A percentile compares a stretch with the other conserved stretches of the same genome.
Conservation (phyloP, 2,797 vertebrate genomes). For the Myripristis jacobus region DNA sequence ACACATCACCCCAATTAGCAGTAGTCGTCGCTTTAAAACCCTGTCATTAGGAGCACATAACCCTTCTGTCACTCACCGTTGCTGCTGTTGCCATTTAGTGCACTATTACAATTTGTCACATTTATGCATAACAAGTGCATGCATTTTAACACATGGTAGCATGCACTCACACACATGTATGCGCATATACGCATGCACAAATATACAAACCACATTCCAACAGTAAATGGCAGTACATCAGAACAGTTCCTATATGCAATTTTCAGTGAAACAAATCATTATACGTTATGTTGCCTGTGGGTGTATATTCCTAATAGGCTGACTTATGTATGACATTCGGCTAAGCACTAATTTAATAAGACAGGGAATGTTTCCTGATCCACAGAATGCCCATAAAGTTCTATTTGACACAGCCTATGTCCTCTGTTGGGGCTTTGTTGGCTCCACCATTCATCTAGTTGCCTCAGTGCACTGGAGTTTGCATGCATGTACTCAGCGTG, state of each 20-base stretch:
- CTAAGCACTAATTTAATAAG: constrained; percentile 49
- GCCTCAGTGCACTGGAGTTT: too few species aligned
- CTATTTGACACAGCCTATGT: too few species aligned
- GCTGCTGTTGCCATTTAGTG: constrained; percentile 50
- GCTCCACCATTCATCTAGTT: too few species aligned
- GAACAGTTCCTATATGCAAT: constrained; percentile 44
- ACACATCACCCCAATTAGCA: constrained; percentile 82
- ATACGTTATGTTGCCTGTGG: constrained; percentile 30
- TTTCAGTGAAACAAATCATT: constrained; percentile 48
- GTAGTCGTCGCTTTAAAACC: constrained; percentile 75
- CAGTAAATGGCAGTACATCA: constrained; percentile 23
- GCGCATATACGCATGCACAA: neutral
- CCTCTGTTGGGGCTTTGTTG: too few species aligned
- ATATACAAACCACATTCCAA: neutral
- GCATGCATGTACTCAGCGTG: too few species aligned
- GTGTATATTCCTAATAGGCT: constrained; percentile 52
- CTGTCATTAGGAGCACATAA: constrained; percentile 76
- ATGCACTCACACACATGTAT: neutral
- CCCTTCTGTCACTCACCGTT: constrained; percentile 73
- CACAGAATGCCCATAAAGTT: constrained; percentile 17
- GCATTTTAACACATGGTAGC: constrained; percentile 1
- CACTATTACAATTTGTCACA: constrained; percentile 53
- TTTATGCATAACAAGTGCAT: constrained; percentile 44
- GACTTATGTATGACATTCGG: constrained; percentile 65
- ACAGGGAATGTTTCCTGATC: constrained; percentile 31